Evolutionary conservation across 2,797 vertebrate species (phyloP), one percentile per base, ranked within the genome.

Genomic region (Sparus aurata): DNA sequence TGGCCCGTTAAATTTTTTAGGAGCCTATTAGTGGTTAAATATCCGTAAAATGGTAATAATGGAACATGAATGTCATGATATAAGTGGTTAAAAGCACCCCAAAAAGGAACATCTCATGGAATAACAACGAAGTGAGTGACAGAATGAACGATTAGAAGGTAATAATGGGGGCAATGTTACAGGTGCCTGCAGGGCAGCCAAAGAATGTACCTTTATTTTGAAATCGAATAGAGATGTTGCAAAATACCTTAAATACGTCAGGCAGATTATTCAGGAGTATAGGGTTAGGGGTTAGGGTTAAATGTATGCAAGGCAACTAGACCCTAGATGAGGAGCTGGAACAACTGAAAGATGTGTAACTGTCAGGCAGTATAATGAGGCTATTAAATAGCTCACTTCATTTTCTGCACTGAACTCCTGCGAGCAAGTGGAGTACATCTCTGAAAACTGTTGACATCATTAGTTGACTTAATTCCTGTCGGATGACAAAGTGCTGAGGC

Each of bases 401-500:
- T 45, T 63, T 68, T 55, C 46, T 63, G 22, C 38, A 25, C 17
- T 27, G 41, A 54, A 64, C 25, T 64, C 27, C 12, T 54, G 7
- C 17, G 13, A 73, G 47, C 23, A 22, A 60, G 38, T 27, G 18
- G 18, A 49, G 9, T 22, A 2, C 27, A 34, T 54, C 17, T 76
- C 16, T 71, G 17, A 63, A 49, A 50, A 59, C 27, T 79, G 54
- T 62, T 74, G 66, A 38, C 27, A 69, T 71, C 61, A 80, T 74
- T 34, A 69, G 5, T 41, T 12, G 18, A 64, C 8, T 59, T 43
- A 62, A 64, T 69, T 79, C 34, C 77, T 72, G 59, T 38, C 11
- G 5, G 72, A 50, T 17, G 16, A 69, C 63, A 27, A 66, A 66
- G 49, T 25, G 69, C 71, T 59, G 27, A 61, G 69, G 27, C 71